Percentiles rank a stretch among this genome's conserved stretches.
These are phyloP conservation scores for Antrozous pallidus DNA, from an alignment of 2,797 vertebrate species.

Conservation along the genomic window DNA sequence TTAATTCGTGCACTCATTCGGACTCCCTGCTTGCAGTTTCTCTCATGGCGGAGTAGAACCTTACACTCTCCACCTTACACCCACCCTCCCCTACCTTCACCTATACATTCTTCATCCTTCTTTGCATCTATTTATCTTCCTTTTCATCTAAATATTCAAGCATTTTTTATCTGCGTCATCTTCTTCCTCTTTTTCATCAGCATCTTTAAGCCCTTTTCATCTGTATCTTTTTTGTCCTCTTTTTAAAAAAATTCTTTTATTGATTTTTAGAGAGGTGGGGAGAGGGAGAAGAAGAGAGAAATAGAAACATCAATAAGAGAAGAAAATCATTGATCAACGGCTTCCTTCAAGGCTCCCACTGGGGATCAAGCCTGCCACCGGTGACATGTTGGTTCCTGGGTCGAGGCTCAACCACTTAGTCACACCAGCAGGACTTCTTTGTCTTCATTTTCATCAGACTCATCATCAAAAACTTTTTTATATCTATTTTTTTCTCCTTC, in stretches of 20 bases:
- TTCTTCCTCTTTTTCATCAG: neutral
- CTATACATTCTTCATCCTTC: neutral
- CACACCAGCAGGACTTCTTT: neutral
- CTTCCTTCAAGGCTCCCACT: no score
- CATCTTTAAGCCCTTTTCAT: neutral
- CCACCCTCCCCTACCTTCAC: neutral
- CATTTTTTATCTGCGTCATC: conserved; percentile 2
- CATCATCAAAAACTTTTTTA: conserved; percentile 54
- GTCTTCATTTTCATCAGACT: conserved; percentile 46
- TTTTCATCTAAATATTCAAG: conserved; percentile 43
- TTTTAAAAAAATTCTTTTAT: neutral
- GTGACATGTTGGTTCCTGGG: no score
- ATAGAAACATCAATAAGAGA: no score
- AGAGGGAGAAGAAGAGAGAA: no score
- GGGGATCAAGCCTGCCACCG: no score
- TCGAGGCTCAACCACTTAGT: no score
- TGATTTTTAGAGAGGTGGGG: no score
- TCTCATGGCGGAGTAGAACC: no score
- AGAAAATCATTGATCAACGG: no score
- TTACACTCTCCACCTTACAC: no score
- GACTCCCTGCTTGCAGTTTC: no score
- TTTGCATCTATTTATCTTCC: conserved; percentile 28
- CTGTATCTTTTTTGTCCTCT: neutral
- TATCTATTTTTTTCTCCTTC: conserved; percentile 6
- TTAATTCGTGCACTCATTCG: no score